Evolutionary conservation across 2,888 invertebrate genomes (phyloP), one percentile per base, ranked within the genome.

Genomic region (Rhynchonema sp.): DNA sequence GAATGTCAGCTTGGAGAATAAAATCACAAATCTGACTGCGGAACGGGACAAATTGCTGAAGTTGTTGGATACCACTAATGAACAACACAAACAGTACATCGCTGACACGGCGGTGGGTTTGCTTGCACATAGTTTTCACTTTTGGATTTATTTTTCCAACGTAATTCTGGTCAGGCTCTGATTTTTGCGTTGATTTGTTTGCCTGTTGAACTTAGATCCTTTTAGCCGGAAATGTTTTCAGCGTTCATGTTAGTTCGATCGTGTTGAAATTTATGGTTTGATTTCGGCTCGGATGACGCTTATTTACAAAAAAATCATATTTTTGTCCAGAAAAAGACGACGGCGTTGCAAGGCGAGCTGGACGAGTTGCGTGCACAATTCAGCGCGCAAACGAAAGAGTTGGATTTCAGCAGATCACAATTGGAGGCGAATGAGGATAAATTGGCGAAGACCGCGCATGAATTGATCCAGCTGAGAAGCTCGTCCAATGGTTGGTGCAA

Each of bases 71-170:
- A 28, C 28, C n/a, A 17, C 28, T 2, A 6, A 57, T 9, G 60
- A 60, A 54, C 60, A 60, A 46, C 57, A 60, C 23, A 38, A 49
- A 25, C 49, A 57, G 20, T 57, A 56, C 54, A 26, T 60, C 27
- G 17, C 13, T 22, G 57, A 56, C 25, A 46, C 29, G 9, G 52
- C 52, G 57, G 60, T 60, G 17, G 6, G 28, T 30, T 27, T 30
- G 27, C 17, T 52, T 22, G 6, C 23, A 3, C n/a, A n/a, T n/a
- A n/a, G n/a, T n/a, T n/a, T n/a, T n/a, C n/a, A n/a, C n/a, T n/a
- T n/a, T n/a, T n/a, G n/a, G n/a, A n/a, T n/a, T n/a, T n/a, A n/a
- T n/a, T n/a, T n/a, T n/a, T n/a, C n/a, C n/a, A n/a, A n/a, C n/a
- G n/a, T n/a, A n/a, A n/a, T n/a, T n/a, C n/a, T n/a, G n/a, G n/a